Percentiles rank a stretch among this genome's conserved stretches.
These are phyloP conservation scores for Mimachlamys varia DNA, from an alignment of 2,888 invertebrate genomes.

Conservation along the genomic window DNA sequence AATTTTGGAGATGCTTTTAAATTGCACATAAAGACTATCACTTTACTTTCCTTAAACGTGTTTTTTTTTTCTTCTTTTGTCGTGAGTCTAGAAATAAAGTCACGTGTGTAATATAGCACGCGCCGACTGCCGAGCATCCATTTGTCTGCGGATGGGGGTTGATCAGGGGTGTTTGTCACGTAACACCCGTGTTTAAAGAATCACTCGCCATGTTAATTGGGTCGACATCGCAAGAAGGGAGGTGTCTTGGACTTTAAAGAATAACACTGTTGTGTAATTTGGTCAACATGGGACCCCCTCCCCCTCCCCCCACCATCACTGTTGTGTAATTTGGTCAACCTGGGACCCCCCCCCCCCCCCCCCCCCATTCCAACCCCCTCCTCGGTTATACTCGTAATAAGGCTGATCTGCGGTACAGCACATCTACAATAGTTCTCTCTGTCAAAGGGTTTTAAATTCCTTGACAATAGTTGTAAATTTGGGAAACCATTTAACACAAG, in stretches of 20 bases:
- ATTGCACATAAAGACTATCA: neutral
- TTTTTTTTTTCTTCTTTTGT: neutral
- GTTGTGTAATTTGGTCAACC: slow-evolving; percentile 8
- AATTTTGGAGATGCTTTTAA: too few species aligned
- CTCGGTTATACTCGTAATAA: too few species aligned
- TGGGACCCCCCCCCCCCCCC: neutral
- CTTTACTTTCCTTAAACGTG: neutral
- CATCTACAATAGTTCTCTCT: neutral
- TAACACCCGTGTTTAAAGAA: neutral
- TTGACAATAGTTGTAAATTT: neutral
- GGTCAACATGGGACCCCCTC: neutral
- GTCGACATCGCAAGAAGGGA: neutral
- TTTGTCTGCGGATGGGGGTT: neutral
- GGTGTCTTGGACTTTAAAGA: neutral
- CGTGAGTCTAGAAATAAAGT: neutral
- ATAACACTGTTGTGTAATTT: neutral
- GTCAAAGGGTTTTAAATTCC: neutral
- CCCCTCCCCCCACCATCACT: too few species aligned
- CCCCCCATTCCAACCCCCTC: too few species aligned
- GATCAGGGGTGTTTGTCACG: neutral
- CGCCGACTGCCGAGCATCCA: neutral
- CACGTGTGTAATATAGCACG: neutral
- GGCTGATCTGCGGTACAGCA: neutral
- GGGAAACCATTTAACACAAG: slow-evolving; percentile 11
- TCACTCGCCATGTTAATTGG: neutral